A percentile compares a stretch with the other conserved stretches of the same genome.
Conservation (phyloP, 2,113 vertebrate species). For the Plecturocebus donacophilus region DNA sequence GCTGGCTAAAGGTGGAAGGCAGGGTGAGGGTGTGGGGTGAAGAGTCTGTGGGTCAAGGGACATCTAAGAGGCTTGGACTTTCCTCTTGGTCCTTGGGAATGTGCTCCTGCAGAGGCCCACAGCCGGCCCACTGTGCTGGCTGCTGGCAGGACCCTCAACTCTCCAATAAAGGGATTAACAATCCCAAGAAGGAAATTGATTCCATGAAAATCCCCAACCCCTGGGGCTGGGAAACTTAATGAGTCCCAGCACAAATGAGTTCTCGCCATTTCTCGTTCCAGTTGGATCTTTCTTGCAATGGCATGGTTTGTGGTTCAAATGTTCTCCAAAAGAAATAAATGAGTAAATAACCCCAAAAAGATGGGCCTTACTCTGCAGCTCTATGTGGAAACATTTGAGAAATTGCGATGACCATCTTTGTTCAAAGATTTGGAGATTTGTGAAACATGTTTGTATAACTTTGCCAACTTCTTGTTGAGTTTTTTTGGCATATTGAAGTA, state of each 20-base stretch:
- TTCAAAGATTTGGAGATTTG: slow-evolving; percentile 61
- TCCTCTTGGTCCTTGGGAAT: background rate
- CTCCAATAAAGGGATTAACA: slow-evolving; percentile 49
- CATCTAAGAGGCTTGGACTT: background rate
- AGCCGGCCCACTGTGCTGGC: background rate
- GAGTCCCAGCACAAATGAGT: slow-evolving; percentile 58
- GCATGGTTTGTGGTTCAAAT: slow-evolving; percentile 50
- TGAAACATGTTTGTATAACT: slow-evolving; percentile 61
- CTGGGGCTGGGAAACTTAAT: slow-evolving; percentile 58
- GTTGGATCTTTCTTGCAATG: slow-evolving; percentile 3
- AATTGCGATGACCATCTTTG: slow-evolving; percentile 69
- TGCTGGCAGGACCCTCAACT: background rate
- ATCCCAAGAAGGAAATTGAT: slow-evolving; percentile 62
- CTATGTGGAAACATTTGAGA: slow-evolving; percentile 53
- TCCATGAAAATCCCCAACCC: slow-evolving; percentile 51
- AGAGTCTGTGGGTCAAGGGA: background rate
- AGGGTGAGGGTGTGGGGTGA: background rate
- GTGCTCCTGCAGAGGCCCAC: background rate
- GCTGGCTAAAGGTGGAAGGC: background rate
- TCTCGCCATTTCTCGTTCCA: slow-evolving; percentile 20
- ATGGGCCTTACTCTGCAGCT: slow-evolving; percentile 31
- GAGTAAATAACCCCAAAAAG: slow-evolving; percentile 58
- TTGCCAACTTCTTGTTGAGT: slow-evolving; percentile 55
- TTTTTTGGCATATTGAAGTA: slow-evolving; percentile 29
- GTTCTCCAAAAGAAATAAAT: slow-evolving; percentile 64